Conservation (phyloP, 2,888 invertebrate species). For the Nephrocerus scutellatus region DNA sequence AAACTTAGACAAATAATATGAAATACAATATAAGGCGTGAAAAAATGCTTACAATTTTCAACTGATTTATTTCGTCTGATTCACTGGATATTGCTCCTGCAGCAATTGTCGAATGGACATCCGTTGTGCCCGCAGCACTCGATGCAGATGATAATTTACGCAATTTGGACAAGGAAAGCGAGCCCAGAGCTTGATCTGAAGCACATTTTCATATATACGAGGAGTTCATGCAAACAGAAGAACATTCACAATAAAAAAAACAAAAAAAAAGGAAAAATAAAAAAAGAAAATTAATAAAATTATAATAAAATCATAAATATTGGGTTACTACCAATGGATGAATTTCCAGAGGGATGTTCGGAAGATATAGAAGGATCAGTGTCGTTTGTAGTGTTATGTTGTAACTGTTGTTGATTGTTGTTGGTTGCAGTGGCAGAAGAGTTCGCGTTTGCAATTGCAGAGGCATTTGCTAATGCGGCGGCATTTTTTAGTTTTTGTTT, state of each 20-base stretch:
- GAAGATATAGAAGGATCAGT: constrained; percentile 37
- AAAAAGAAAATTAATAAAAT: constrained; percentile 14
- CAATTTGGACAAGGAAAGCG: constrained; percentile 36
- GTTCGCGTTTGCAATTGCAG: constrained; percentile 26
- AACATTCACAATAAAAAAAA: constrained; percentile 3
- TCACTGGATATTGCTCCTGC: constrained; percentile 31
- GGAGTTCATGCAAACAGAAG: background rate
- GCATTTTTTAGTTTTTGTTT: constrained; percentile 17
- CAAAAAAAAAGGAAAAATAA: constrained; percentile 5
- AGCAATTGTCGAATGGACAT: constrained; percentile 25
- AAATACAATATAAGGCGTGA: constrained; percentile 26
- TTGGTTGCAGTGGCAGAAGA: constrained; percentile 13
- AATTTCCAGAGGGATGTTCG: constrained; percentile 39
- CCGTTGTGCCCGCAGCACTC: constrained; percentile 21
- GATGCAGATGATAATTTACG: constrained; percentile 46
- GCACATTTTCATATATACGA: background rate
- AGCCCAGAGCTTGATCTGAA: background rate
- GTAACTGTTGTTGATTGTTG: constrained; percentile 22
- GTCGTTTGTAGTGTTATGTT: constrained; percentile 19
- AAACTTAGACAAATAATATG: constrained; percentile 19
- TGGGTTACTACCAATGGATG: constrained; percentile 40
- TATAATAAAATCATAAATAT: constrained; percentile 10
- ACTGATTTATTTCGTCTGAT: constrained; percentile 45
- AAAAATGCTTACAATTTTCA: constrained; percentile 47
- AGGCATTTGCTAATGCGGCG: constrained; percentile 30